Base-by-base conservation (phyloP, 92 coral and sea anemone species). In the Paramuricea clavata region DNA sequence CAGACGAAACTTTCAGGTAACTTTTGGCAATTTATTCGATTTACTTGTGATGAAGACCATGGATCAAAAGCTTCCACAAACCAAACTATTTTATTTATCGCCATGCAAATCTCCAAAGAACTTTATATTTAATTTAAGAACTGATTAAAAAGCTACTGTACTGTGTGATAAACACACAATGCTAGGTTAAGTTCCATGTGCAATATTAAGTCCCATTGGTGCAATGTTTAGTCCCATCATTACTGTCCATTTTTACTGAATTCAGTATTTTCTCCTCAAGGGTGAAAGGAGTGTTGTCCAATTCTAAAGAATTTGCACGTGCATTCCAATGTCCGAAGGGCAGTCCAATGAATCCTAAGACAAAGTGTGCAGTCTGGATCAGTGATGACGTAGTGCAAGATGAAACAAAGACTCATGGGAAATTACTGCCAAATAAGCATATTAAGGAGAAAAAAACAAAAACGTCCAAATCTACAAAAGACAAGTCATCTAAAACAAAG, bases 1-100 rank as follows among this genome's bases (percentile, higher is more conserved):
- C 99, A 12, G 99, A 97, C 49, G 99, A 97, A 80, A 95, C 92
- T 77, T 93, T 94, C 76, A 93, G 99, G 99, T 95, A 82, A 61
- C 6, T 22, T 44, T 2, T 15, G 19, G 31, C 2, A 2, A 27
- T 28, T 39, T 39, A 4, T 39, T 39, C 44, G 5, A 4, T 35
- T 0, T 10, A 5, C 6, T 26, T 7, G 64, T 16, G 64, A 56
- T 39, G 44, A 39, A 39, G 44, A 39, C 4, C 10, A 4, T 4
- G 44, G 44, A 4, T 39, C 5, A 4, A 39, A 39, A 39, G 44
- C n/a, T n/a, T n/a, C n/a, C n/a, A n/a, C n/a, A n/a, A n/a, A n/a
- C n/a, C n/a, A n/a, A 42, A 42, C 49, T 5, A 42, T 12, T 5
- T 5, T 12, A 42, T 42, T 12, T 6, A 42, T 42, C 49, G 12